Conservation (phyloP, 2,888 invertebrate genomes). For the Tanaodytes sp. region DNA sequence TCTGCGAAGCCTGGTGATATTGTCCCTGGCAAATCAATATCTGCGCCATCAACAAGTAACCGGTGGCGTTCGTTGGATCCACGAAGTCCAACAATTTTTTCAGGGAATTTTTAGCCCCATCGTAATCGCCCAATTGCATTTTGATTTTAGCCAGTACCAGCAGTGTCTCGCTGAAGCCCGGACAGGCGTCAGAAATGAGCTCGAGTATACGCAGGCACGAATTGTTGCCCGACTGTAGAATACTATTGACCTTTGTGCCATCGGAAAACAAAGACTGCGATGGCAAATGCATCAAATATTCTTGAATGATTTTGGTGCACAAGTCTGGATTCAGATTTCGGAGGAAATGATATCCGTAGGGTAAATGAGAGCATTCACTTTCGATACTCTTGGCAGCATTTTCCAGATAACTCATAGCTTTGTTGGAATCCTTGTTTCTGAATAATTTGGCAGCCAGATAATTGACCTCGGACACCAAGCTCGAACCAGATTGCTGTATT, state of each 20-base stretch:
- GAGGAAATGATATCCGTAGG: constrained; percentile 85
- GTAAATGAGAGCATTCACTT: constrained; percentile 74
- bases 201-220: constrained; percentile 81
- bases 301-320: constrained; percentile 83
- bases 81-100: constrained; percentile 82
- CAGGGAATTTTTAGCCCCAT: constrained; percentile 81
- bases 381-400: constrained; percentile 78
- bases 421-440: constrained; percentile 74
- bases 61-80: constrained; percentile 87
- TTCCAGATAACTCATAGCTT: constrained; percentile 77
- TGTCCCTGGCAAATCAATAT: constrained; percentile 83
- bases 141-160: constrained; percentile 86
- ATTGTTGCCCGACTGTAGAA: constrained; percentile 61
- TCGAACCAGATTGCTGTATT: constrained; percentile 76
- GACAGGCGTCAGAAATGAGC: constrained; percentile 84
- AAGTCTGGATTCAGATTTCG: constrained; percentile 88
- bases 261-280: constrained; percentile 68
- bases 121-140: constrained; percentile 85
- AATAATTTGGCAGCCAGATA: constrained; percentile 80
- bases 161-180: constrained; percentile 81
- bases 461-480: constrained; percentile 79
- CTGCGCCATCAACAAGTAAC: constrained; percentile 89
- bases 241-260: background rate
- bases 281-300: constrained; percentile 84
- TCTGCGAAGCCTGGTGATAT: constrained; percentile 86